These are phyloP conservation scores for Atta texana DNA, from an alignment of 1,140 invertebrate genomes.

Conservation along the genomic window DNA sequence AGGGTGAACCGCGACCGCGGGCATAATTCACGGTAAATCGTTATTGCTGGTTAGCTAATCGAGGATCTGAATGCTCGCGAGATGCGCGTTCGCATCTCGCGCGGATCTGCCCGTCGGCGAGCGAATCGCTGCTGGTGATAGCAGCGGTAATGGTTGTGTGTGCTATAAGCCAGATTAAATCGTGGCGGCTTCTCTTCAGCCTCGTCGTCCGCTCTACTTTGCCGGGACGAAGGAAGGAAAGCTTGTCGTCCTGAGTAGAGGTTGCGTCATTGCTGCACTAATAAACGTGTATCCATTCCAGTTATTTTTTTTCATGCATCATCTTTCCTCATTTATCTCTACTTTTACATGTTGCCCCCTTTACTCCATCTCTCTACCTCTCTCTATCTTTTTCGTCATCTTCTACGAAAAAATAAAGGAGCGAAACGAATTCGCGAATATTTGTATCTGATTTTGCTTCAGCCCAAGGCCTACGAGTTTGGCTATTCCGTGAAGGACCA, in stretches of 20 bases:
- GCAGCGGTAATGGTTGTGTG: conserved; percentile 20
- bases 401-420: neutral
- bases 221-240: conserved; percentile 52
- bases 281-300: conserved; percentile 21
- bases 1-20: conserved; percentile 70
- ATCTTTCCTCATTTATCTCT: conserved; percentile 19
- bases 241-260: conserved; percentile 9
- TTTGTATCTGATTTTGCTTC: conserved; percentile 31
- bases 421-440: too few relatives aligned
- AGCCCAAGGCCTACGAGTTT: conserved; percentile 93
- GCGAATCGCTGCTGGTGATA: conserved; percentile 28
- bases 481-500: conserved; percentile 92
- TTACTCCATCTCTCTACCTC: neutral
- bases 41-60: conserved; percentile 81
- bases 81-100: conserved; percentile 75
- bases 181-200: conserved; percentile 3
- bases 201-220: conserved; percentile 55
- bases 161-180: conserved; percentile 67
- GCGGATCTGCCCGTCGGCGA: conserved; percentile 46
- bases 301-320: conserved; percentile 18
- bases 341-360: neutral
- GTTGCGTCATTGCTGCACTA: conserved; percentile 18
- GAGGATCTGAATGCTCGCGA: conserved; percentile 76
- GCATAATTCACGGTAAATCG: conserved; percentile 73
- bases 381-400: neutral